Evolutionary conservation across 2,797 vertebrate genomes (phyloP).

Genomic region (Leucoraja ocellata): DNA sequence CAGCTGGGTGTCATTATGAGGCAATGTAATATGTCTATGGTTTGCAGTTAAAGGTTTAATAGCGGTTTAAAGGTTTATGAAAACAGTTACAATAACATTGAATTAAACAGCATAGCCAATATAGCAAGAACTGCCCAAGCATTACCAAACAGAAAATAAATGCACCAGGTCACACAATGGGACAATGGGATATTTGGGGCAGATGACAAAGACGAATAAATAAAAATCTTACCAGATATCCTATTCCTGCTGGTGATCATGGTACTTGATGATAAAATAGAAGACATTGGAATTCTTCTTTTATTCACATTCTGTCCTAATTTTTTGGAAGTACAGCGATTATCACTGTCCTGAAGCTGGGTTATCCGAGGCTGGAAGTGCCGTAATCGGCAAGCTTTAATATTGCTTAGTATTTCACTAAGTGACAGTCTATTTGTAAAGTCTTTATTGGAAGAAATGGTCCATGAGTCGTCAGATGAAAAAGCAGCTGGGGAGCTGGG

Average conservation of each 20-base stretch:
- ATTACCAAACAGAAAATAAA: too few species aligned
- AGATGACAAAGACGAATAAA: too few species aligned
- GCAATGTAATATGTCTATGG: background rate
- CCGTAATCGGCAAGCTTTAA: conserved; percentile 79
- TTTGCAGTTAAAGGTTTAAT: background rate
- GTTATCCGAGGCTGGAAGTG: conserved; percentile 77
- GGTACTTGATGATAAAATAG: conserved; percentile 65
- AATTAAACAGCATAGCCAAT: too few species aligned
- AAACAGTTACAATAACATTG: background rate
- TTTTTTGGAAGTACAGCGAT: conserved; percentile 69
- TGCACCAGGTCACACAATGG: too few species aligned
- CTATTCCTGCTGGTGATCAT: conserved; percentile 68
- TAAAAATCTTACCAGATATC: conserved; percentile 65
- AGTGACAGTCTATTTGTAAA: conserved; percentile 73
- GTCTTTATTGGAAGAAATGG: conserved; percentile 71
- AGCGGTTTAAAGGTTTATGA: background rate
- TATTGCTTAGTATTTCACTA: conserved; percentile 78
- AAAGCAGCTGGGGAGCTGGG: conserved; percentile 63
- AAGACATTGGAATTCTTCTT: conserved; percentile 62
- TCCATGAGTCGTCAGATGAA: conserved; percentile 65
- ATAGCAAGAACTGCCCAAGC: too few species aligned
- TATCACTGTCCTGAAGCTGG: conserved; percentile 61
- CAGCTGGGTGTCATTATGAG: background rate
- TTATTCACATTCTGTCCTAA: conserved; percentile 63
- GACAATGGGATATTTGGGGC: too few species aligned